Base-by-base conservation (phyloP, 2,797 vertebrate genomes). In the Psittacula derbiana region DNA sequence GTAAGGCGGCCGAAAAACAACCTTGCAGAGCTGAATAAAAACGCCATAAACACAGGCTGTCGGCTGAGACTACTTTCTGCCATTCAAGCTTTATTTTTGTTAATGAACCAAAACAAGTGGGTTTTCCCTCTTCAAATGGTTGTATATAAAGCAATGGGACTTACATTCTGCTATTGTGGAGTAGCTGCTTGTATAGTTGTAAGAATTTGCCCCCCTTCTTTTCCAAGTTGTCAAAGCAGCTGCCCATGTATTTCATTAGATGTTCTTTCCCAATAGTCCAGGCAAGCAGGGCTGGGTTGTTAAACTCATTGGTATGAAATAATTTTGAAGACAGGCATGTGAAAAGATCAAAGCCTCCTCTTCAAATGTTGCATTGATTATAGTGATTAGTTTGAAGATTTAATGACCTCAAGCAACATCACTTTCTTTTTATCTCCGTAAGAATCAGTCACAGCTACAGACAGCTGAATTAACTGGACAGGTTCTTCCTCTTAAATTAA, bases 61-160 rank as follows among this genome's bases (percentile, higher is more conserved):
- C 0, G 44, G 79, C 72, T 89, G 80, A 95, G 69, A 95, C 55
- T 86, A 41, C 52, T 95, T 95, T 94, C 92, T 91, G 94, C 72
- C 61, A 82, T 55, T 95, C 53, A 92, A 95, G 90, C 92, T 97
- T 96, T 95, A 93, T 90, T 97, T 97, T 96, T 94, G 19, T 91
- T 87, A 96, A 91, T 30, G 57, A 84, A 91, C 90, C 95, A 93
- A 96, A 95, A 93, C 86, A 92, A 93, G 61, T 89, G 70, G 70
- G 76, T 24, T 87, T 96, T 88, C 69, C 80, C 92, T 86, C 82
- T 96, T 94, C 79, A 57, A 66, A 55, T 8, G 67, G 80, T 74
- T 97, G 93, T 95, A 85, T 74, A 96, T 95, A 96, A 95, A 94
- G 82, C 75, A 74, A 55, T n/a, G 70, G 92, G 94, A 94, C 82